Evolutionary conservation across 2,888 invertebrate species (phyloP).

Genomic region (Ochropleura leucogaster): DNA sequence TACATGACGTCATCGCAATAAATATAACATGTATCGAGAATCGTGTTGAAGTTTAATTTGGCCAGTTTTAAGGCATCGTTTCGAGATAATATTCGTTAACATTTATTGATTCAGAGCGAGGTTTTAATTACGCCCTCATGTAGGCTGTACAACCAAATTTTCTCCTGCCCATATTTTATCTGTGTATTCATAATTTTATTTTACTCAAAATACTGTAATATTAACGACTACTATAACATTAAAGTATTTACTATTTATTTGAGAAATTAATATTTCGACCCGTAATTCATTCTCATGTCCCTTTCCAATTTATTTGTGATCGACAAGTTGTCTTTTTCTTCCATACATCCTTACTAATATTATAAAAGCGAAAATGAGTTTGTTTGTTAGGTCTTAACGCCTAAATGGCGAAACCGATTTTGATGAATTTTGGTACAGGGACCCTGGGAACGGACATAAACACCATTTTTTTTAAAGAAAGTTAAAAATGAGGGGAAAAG

Average conservation of each 20-base stretch:
- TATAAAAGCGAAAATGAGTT: no score
- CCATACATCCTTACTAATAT: neutral
- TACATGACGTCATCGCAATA: constrained; percentile 18
- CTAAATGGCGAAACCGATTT: no score
- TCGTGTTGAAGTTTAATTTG: constrained; percentile 28
- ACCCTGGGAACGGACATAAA: no score
- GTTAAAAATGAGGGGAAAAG: no score
- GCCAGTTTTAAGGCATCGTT: constrained; percentile 24
- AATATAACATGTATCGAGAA: constrained; percentile 23
- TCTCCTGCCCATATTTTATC: neutral
- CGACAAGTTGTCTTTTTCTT: neutral
- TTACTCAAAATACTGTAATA: no score
- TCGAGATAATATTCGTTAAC: neutral
- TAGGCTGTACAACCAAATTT: neutral
- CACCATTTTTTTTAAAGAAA: no score
- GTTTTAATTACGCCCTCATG: neutral
- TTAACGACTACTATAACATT: no score
- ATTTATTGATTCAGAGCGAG: neutral
- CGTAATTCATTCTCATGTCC: neutral
- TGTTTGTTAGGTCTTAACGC: no score
- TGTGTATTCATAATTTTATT: neutral
- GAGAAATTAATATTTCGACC: neutral
- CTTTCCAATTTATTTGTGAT: neutral
- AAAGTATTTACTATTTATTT: neutral
- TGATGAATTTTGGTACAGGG: no score